Conservation (phyloP, 2,113 vertebrate species). For the Sprattus sprattus region DNA sequence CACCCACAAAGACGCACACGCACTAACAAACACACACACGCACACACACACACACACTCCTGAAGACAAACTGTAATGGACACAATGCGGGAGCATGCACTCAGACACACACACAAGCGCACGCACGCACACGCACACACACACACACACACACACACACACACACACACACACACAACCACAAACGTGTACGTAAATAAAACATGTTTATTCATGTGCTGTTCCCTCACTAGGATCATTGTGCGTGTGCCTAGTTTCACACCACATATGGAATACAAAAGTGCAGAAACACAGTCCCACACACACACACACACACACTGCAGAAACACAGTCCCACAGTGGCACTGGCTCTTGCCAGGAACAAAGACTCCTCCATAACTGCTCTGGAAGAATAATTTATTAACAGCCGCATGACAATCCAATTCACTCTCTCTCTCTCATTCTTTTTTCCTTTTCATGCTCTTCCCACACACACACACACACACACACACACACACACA, state of each 20-base stretch:
- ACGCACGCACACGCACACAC: not conserved
- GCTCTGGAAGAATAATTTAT: no score
- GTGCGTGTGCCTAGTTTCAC: not conserved
- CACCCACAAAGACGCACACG: no score
- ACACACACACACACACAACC: not conserved
- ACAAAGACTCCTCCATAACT: no score
- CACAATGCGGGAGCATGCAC: not conserved
- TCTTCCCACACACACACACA: not conserved
- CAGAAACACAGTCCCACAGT: not conserved
- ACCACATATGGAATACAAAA: not conserved
- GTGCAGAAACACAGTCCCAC: not conserved
- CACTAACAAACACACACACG: not conserved
- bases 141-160: not conserved
- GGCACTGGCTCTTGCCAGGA: no score
- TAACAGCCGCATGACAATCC: not conserved
- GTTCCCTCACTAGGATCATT: not conserved
- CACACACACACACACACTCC: not conserved
- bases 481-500: not conserved
- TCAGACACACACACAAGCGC: not conserved
- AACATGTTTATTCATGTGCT: not conserved
- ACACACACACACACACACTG: not conserved
- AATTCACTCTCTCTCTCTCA: not conserved
- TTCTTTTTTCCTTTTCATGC: not conserved
- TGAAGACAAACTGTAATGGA: not conserved
- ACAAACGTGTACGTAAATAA: not conserved